Percentiles rank a stretch among this genome's conserved stretches.
Evolutionary conservation across 2,113 vertebrate species (phyloP).

Genomic region (Physeter macrocephalus): DNA sequence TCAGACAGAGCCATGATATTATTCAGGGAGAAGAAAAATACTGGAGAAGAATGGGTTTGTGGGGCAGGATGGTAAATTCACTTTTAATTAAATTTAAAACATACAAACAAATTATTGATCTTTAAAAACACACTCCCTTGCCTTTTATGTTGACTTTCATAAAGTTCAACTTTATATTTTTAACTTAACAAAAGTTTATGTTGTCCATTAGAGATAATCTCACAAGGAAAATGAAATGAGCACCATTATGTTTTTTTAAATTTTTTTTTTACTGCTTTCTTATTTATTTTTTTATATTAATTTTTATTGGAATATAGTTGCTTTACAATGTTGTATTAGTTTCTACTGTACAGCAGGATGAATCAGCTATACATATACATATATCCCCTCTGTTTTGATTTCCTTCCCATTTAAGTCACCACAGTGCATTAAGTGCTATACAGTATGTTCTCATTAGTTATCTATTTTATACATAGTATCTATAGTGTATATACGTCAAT

Average conservation of each 20-base stretch:
- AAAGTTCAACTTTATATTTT: neutral
- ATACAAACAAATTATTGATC: neutral
- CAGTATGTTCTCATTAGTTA: no score
- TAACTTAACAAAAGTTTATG: neutral
- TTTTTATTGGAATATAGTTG: no score
- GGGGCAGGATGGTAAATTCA: neutral
- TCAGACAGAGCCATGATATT: neutral
- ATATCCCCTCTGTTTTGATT: no score
- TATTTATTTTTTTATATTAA: no score
- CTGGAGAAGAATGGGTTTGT: neutral
- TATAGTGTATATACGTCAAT: no score
- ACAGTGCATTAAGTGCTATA: no score
- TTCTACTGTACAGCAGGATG: no score
- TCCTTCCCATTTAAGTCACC: no score
- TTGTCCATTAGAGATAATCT: neutral
- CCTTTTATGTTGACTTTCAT: neutral
- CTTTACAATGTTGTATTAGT: no score
- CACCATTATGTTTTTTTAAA: neutral
- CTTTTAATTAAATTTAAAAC: conserved; percentile 30
- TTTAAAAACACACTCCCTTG: neutral
- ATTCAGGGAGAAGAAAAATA: neutral
- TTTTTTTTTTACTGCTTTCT: no score
- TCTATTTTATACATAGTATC: no score
- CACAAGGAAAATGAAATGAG: neutral
- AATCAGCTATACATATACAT: no score